Evolutionary conservation across 2,113 vertebrate species (phyloP), one percentile per base, ranked within the genome.

Genomic region (Leptocoma aspasia): DNA sequence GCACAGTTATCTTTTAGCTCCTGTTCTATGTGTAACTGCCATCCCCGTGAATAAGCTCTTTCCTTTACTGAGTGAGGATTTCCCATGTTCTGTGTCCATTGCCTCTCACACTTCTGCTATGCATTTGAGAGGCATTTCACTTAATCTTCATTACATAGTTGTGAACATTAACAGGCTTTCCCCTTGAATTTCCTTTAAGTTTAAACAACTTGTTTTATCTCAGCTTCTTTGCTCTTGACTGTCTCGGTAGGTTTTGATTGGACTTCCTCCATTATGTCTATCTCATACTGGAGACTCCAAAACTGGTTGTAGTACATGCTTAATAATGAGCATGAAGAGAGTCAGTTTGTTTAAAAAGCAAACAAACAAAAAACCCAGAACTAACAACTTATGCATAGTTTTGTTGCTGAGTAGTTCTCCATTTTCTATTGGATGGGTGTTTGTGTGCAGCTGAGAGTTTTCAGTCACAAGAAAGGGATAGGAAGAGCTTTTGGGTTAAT

Each of bases 271-370:
- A 18, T 21, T 56, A 20, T 20, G 9, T 63, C 31, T 66, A 0
- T 31, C 12, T 64, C 35, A 20, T 7, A 28, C 10, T 33, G 11
- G 15, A 53, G 31, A 61, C 13, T 73, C 27, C 16, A 61, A 61
- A 92, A 57, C 9, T 66, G 47, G 7, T 45, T 4, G 1, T 21
- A 37, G 14, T 49, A 28, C 0, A 0, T 3, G 2, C 15, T 33
- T 79, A 28, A 63, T 73, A 44, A 57, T 26, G 4, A 41, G 9
- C 4, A 9, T 44, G 47, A 37, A 35, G 30, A 69, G 7, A 77
- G 8, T 11, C 37, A 27, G 7, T 17, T 61, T 61, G 14, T 45
- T 14, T 26, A 2, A n/a, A 37, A 39, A 63, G 5, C 9, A 39
- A 47, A 41, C 9, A n/a, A 64, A 41, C 14, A 17, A n/a, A 59